phyloP scores from a whole-genome alignment of 2,888 invertebrate genomes.

The Graphium colonna region DNA sequence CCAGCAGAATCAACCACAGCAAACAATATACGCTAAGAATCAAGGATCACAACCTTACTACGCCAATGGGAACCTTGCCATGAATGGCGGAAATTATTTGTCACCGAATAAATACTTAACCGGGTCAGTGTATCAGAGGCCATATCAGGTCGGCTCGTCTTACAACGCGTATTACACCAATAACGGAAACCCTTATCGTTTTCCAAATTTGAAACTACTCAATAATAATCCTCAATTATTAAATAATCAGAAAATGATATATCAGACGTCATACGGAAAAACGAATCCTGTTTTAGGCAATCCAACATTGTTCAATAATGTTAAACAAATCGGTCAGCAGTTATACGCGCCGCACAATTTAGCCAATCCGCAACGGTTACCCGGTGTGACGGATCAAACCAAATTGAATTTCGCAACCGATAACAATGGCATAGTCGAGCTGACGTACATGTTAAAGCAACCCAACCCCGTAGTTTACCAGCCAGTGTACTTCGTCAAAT shows the following conservation, averaged over 20 bases:
- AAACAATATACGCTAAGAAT: constrained; percentile 1
- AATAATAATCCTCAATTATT: constrained; percentile 8
- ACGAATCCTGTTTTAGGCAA: constrained; percentile 10
- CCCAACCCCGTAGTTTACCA: constrained; percentile 44
- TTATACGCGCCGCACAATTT: constrained; percentile 21
- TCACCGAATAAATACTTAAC: background rate
- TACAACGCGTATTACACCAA: background rate
- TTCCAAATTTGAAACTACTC: background rate
- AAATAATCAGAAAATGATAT: background rate
- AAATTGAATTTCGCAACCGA: constrained; percentile 39
- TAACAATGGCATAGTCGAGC: constrained; percentile 45
- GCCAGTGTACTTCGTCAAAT: constrained; percentile 56
- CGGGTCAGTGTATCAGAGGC: background rate
- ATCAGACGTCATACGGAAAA: background rate
- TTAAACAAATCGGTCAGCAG: constrained; percentile 22
- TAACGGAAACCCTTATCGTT: background rate
- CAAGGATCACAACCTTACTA: background rate
- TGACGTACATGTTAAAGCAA: constrained; percentile 53
- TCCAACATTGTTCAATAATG: constrained; percentile 17
- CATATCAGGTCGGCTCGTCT: background rate
- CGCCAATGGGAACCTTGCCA: background rate
- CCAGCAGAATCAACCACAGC: background rate
- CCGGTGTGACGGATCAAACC: constrained; percentile 37
- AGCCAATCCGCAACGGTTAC: constrained; percentile 33
- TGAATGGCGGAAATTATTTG: background rate